Evolutionary conservation across 92 coral and sea anemone species (phyloP).

Genomic region (Palythoa heliodiscus): DNA sequence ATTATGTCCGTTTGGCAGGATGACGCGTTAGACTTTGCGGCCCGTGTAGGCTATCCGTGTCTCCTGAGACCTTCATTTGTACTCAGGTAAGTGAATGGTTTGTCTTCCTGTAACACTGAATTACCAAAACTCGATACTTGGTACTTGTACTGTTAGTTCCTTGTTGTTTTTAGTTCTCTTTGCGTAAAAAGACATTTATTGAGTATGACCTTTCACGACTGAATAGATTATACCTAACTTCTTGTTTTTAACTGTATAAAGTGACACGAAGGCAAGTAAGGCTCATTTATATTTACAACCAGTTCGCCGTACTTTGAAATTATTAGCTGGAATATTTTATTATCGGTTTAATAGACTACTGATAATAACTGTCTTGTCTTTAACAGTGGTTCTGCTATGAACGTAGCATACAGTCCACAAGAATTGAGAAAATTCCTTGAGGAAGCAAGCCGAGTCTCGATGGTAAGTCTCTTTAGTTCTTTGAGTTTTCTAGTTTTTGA

Average conservation of each 20-base stretch:
- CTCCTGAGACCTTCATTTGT: constrained; percentile 96
- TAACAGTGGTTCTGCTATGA: constrained; percentile 97
- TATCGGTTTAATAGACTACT: background rate
- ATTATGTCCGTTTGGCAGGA: constrained; percentile 55
- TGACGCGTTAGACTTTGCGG: constrained; percentile 97
- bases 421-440: constrained; percentile 82
- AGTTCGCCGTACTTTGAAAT: too few species aligned
- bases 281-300: too few species aligned
- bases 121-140: too few species aligned
- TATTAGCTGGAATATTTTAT: too few species aligned
- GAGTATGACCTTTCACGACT: too few species aligned
- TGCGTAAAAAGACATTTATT: too few species aligned
- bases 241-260: too few species aligned
- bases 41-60: constrained; percentile 95
- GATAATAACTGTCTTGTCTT: background rate
- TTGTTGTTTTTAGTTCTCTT: too few species aligned
- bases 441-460: constrained; percentile 97
- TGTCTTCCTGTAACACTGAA: background rate
- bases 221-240: too few species aligned
- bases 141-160: too few species aligned
- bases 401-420: constrained; percentile 95
- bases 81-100: constrained; percentile 67
- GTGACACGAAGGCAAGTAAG: too few species aligned
- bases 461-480: constrained; percentile 52
- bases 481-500: too few species aligned